Base-by-base conservation (phyloP, 2,888 invertebrate genomes). In the Smittia aterrima region DNA sequence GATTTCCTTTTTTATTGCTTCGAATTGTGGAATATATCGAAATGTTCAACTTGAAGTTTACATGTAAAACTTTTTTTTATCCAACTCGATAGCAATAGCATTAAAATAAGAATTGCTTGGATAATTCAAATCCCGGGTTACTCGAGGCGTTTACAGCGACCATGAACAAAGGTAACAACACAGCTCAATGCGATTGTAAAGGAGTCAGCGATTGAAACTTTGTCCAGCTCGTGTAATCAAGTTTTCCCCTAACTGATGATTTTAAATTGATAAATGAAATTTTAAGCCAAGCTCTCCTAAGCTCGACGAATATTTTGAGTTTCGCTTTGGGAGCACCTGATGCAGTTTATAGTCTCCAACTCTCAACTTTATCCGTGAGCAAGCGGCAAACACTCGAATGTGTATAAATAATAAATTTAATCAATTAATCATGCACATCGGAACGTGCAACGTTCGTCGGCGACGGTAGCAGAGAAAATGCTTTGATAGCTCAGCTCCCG, bases 401-500 rank as follows among this genome's bases (percentile, higher is more conserved):
- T 64, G 25, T 64, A 27, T 66, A 40, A 66, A 66, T 66, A 66
- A 66, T 66, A 66, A 66, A 66, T 66, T 18, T 38, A 40, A 66
- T 66, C 66, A 66, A 66, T 66, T 66, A 66, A 66, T 66, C 66
- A 66, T 66, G 38, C 66, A 66, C 20, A 40, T 7, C 38, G 13
- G 16, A 22, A 18, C 66, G 40, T 40, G 58, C 3, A 58, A 38
- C 40, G 3, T 16, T n/a, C 25, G 24, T 58, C 58, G 58, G 7
- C 7, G 11, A 24, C 58, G 24, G 58, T 24, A 27, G n/a, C 64
- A 27, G n/a, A 58, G 53, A 20, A 22, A 58, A 22, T 3, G 58
- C 58, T 22, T 18, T 22, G 58, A 47, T 58, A 22, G 58, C 20
- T 58, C 16, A 47, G 13, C 16, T 47, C 13, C 47, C 13, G 58